These are phyloP conservation scores for Hyles euphorbiae DNA, from an alignment of 1,140 invertebrate genomes.

Conservation along the genomic window DNA sequence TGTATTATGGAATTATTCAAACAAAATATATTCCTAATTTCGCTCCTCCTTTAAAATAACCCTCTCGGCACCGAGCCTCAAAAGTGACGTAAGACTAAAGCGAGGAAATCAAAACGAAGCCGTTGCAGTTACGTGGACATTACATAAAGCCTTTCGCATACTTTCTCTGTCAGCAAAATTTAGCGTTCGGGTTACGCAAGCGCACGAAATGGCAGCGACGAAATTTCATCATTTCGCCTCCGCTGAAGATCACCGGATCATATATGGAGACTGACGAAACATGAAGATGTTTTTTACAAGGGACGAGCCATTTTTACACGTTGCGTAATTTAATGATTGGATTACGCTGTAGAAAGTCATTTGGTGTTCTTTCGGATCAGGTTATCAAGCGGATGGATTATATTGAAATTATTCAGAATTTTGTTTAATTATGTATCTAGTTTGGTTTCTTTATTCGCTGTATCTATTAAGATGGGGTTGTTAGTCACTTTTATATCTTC, in stretches of 20 bases:
- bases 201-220: slow-evolving; percentile 64
- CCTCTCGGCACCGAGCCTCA: too few species aligned
- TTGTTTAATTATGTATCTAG: too few species aligned
- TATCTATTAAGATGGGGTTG: neutral
- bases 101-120: slow-evolving; percentile 71
- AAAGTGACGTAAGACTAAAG: slow-evolving; percentile 29
- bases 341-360: too few species aligned
- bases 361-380: too few species aligned
- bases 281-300: slow-evolving; percentile 23
- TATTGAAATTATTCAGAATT: neutral
- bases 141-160: slow-evolving; percentile 74
- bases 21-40: too few species aligned
- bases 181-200: slow-evolving; percentile 66
- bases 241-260: slow-evolving; percentile 50
- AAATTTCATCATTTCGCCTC: slow-evolving; percentile 71
- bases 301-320: neutral
- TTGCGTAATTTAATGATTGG: too few species aligned
- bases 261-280: slow-evolving; percentile 41
- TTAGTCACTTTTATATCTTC: too few species aligned
- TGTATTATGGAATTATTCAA: too few species aligned
- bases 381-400: neutral
- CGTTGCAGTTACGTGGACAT: slow-evolving; percentile 64
- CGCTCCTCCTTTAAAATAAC: too few species aligned
- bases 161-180: slow-evolving; percentile 75
- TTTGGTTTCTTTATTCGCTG: neutral